Conservation (phyloP, 2,113 vertebrate species). For the Caretta caretta region DNA sequence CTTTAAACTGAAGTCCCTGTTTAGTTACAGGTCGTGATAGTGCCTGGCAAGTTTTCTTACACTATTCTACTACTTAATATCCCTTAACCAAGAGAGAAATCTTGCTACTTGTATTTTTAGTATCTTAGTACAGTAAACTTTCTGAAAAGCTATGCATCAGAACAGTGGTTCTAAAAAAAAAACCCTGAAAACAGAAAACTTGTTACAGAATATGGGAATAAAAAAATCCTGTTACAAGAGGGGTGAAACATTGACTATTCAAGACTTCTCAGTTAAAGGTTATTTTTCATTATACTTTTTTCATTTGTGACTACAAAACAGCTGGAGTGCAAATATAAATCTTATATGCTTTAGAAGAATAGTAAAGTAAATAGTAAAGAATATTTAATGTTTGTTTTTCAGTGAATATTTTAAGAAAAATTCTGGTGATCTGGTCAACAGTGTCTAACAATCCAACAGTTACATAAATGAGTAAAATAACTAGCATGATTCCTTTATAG, state of each 20-base stretch:
- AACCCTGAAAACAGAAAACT: background rate
- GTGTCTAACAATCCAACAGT: background rate
- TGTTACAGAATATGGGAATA: background rate
- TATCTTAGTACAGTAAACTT: background rate
- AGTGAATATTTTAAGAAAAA: background rate
- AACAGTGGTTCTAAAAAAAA: background rate
- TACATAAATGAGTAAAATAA: background rate
- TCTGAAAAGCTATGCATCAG: background rate
- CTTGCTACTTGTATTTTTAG: background rate
- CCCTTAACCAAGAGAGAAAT: background rate
- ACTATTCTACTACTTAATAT: background rate
- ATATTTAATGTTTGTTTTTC: background rate
- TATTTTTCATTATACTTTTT: background rate
- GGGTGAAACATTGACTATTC: background rate
- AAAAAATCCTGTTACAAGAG: background rate
- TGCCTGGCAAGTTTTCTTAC: background rate
- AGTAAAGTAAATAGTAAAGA: background rate
- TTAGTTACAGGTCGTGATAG: background rate
- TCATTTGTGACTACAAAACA: background rate
- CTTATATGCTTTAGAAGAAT: background rate
- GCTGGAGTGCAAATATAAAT: background rate
- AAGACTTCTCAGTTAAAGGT: background rate
- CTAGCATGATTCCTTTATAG: background rate
- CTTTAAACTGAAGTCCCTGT: background rate
- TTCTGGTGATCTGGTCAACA: background rate